A percentile compares a stretch with the other conserved stretches of the same genome.
Conservation (phyloP, 2,797 vertebrate species). For the Pseudocheirus occidentalis region DNA sequence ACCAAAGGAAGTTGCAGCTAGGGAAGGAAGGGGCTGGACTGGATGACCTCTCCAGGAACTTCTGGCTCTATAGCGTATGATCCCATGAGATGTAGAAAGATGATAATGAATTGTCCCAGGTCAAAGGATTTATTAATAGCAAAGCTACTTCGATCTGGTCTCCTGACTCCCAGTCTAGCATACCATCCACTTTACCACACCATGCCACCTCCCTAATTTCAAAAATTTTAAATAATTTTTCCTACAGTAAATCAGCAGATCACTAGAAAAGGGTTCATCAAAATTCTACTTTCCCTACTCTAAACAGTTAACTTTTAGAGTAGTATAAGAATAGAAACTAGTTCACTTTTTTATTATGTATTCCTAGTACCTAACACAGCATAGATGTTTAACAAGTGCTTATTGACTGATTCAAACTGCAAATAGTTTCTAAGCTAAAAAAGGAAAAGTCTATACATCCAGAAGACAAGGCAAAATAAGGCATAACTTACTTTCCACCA, state of each 20-base stretch:
- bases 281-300: not conserved
- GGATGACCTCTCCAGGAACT: not conserved
- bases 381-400: not conserved
- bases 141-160: not conserved
- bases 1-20: not conserved
- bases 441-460: not conserved
- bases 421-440: not conserved
- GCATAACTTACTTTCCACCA: slow-evolving; percentile 93
- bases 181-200: not conserved
- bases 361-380: not conserved
- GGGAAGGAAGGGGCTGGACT: not conserved
- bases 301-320: not conserved
- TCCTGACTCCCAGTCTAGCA: not conserved
- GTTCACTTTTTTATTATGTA: not conserved
- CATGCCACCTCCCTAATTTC: not conserved
- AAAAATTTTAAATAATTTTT: not conserved
- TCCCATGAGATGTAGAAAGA: not conserved
- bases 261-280: not conserved
- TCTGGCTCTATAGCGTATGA: not conserved
- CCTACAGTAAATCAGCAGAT: not conserved
- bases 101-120: not conserved
- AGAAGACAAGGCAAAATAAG: not conserved
- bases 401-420: not conserved
- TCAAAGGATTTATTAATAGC: not conserved
- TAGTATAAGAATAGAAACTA: not conserved